A percentile compares a stretch with the other conserved stretches of the same genome.
phyloP scores from a whole-genome alignment of 2,797 vertebrate species.

The Tangara arthus region DNA sequence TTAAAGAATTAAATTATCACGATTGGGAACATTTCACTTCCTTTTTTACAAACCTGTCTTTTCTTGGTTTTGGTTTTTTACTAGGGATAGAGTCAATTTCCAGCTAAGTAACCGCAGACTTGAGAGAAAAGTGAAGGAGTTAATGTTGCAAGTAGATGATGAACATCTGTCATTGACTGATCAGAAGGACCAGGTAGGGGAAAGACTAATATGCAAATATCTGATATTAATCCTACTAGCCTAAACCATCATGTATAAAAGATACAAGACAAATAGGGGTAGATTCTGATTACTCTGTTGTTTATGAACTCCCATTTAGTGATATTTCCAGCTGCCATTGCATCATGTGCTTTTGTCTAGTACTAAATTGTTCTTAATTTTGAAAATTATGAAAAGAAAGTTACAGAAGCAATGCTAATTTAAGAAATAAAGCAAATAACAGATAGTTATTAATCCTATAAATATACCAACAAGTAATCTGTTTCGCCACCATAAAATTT shows the following conservation, averaged over 20 bases:
- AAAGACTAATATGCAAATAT: not conserved
- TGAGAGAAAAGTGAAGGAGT: slow-evolving; percentile 95
- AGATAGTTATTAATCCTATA: not conserved
- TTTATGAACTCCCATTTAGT: not conserved
- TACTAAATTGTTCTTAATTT: not conserved
- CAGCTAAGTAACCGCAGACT: slow-evolving; percentile 91
- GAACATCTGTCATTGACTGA: slow-evolving; percentile 90
- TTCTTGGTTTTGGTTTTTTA: not conserved
- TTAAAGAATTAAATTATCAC: not conserved
- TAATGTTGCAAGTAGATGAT: slow-evolving; percentile 94
- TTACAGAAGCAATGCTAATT: not conserved
- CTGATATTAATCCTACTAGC: not conserved
- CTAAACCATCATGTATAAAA: not conserved
- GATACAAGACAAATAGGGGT: not conserved
- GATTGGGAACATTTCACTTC: not conserved
- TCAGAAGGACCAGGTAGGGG: slow-evolving; percentile 94
- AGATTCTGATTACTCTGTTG: not conserved
- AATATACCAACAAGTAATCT: not conserved
- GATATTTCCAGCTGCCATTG: not conserved
- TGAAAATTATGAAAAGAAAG: not conserved
- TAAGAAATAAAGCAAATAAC: not conserved
- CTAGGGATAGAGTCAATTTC: slow-evolving; percentile 89
- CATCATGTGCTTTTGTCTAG: not conserved
- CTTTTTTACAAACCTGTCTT: not conserved
- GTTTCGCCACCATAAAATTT: not conserved